A percentile compares a stretch with the other conserved stretches of the same genome.
phyloP scores from a whole-genome alignment of 1,140 invertebrate genomes.

The Saccostrea cuccullata region DNA sequence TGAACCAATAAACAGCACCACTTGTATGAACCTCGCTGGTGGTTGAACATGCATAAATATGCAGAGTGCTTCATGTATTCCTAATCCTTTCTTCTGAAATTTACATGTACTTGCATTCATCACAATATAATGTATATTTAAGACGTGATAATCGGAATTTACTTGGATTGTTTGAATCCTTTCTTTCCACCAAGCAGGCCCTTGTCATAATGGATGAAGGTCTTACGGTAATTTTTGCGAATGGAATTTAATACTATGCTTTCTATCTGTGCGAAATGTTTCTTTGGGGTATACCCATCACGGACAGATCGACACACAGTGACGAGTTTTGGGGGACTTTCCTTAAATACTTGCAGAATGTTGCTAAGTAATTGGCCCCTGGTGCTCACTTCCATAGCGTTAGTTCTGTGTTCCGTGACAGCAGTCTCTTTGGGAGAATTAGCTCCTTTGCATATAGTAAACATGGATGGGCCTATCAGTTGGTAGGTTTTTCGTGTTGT shows the following conservation, averaged over 20 bases:
- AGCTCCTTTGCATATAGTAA: conserved; percentile 60
- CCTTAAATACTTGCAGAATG: conserved; percentile 46
- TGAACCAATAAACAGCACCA: too few relatives aligned
- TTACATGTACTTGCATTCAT: too few relatives aligned
- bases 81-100: too few relatives aligned
- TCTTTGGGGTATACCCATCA: conserved; percentile 71
- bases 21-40: too few relatives aligned
- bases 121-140: too few relatives aligned
- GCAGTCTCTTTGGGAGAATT: conserved; percentile 56
- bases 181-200: conserved; percentile 68
- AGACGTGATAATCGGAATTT: background rate
- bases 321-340: conserved; percentile 51
- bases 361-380: conserved; percentile 48
- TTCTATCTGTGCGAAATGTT: conserved; percentile 65
- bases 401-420: conserved; percentile 50
- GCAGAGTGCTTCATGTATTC: too few relatives aligned
- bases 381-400: conserved; percentile 38
- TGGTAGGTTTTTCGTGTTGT: conserved; percentile 57
- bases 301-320: conserved; percentile 68
- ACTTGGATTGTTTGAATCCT: conserved; percentile 62
- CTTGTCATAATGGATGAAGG: conserved; percentile 58
- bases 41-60: too few relatives aligned
- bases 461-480: conserved; percentile 23
- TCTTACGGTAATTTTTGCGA: conserved; percentile 37
- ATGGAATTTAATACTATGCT: conserved; percentile 57